phyloP scores from a whole-genome alignment of 53 echinoderm and acorn worm species.

The Hippasteria phrygiana region DNA sequence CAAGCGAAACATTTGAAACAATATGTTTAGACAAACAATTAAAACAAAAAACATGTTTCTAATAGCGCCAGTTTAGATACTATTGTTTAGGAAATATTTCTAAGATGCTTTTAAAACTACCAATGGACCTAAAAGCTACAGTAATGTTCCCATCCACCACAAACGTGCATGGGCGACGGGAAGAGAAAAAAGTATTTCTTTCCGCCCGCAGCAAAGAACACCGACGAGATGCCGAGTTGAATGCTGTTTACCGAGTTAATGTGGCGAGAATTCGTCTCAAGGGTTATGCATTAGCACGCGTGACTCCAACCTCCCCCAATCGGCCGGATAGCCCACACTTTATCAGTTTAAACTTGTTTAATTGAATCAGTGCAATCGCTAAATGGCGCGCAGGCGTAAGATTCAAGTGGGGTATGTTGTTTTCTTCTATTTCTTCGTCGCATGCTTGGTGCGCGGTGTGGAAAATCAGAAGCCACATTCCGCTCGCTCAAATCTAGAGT shows the following conservation, averaged over 20 bases:
- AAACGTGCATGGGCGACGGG: too few relatives aligned
- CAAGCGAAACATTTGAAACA: too few relatives aligned
- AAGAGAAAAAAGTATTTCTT: too few relatives aligned
- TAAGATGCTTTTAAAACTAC: too few relatives aligned
- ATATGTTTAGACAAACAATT: too few relatives aligned
- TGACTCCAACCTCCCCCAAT: background rate
- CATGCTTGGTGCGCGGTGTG: background rate
- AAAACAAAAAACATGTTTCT: too few relatives aligned
- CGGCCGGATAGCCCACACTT: background rate
- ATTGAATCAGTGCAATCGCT: constrained; percentile 14
- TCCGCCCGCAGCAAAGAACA: background rate
- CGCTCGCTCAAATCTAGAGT: background rate
- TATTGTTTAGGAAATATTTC: too few relatives aligned
- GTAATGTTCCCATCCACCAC: too few relatives aligned
- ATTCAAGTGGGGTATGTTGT: background rate
- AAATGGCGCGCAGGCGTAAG: background rate
- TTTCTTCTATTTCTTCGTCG: background rate
- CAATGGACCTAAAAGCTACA: too few relatives aligned
- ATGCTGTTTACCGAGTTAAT: constrained; percentile 12
- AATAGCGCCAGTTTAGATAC: too few relatives aligned
- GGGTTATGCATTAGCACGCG: constrained; percentile 27
- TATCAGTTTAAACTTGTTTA: constrained; percentile 40
- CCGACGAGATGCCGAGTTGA: background rate
- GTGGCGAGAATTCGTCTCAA: background rate
- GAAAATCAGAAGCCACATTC: background rate